Evolutionary conservation across 2,888 invertebrate species (phyloP), one percentile per base, ranked within the genome.

Genomic region (Nymphalis c-album): DNA sequence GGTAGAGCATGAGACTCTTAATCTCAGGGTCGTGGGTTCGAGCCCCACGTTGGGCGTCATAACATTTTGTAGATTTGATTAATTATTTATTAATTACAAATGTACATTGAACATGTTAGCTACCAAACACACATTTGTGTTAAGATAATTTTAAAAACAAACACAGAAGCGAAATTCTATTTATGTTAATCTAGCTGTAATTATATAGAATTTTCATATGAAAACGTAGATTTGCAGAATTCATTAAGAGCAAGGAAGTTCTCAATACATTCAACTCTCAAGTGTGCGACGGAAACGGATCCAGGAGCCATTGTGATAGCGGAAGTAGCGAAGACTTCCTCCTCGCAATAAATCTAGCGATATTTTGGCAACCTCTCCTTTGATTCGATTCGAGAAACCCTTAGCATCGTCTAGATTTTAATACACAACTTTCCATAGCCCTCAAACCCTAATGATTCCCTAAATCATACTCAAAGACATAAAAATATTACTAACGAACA

Each of bases 11-110:
- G 93, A 93, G 93, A 93, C 93, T 93, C 93, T 93, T 93, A 93
- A 93, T 93, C 93, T 93, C 93, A 93, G 93, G 93, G 93, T 93
- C 93, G 93, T 93, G 93, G 93, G 93, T 93, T 93, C 93, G 93
- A 93, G 93, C 93, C 93, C 93, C 93, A 93, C 93, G 93, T 93
- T 93, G 93, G 93, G 93, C 93, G 74, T 59, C 26, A 13, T 1
- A 8, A n/a, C n/a, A 31, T 55, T 55, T 55, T 17, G 17, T 26
- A 31, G 7, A 16, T 10, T 26, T 26, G 8, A 50, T 8, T 5
- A 1, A 4, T 26, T 22, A 22, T 51, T 40, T 13, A 13, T 31
- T 40, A 40, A 40, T 40, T 31, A 31, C 5, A 31, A 31, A 6
- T 31, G 6, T 31, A 31, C 4, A 13, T 13, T 13, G 4, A 40